Evolutionary conservation across 2,888 invertebrate species (phyloP).

Genomic region (Meganola albula): DNA sequence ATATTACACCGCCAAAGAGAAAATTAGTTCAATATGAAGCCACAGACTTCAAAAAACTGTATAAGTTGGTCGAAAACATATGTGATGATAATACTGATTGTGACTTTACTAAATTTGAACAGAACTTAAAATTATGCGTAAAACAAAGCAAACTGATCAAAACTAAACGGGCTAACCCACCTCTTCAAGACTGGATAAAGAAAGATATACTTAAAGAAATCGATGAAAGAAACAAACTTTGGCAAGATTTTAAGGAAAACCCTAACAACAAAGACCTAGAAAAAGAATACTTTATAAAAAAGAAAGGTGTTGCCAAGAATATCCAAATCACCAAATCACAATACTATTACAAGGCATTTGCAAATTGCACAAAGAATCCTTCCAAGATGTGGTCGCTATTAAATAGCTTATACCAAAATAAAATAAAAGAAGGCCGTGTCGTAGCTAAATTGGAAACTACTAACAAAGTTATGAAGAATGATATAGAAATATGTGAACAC

Average conservation of each 20-base stretch:
- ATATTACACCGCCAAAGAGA: neutral
- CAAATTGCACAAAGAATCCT: neutral
- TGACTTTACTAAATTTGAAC: too few relatives aligned
- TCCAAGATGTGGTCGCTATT: constrained; percentile 1
- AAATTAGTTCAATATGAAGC: constrained; percentile 16
- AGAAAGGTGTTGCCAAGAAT: neutral
- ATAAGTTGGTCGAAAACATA: too few relatives aligned
- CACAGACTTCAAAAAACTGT: constrained; percentile 12
- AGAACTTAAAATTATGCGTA: too few relatives aligned
- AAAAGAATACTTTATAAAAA: neutral
- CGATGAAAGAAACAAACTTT: constrained; percentile 1
- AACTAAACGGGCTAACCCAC: constrained; percentile 2
- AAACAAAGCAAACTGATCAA: constrained; percentile 8
- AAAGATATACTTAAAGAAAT: neutral
- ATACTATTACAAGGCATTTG: constrained; percentile 1
- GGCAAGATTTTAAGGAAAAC: neutral
- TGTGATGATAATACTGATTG: too few relatives aligned
- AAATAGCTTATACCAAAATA: constrained; percentile 1
- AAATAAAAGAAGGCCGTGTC: neutral
- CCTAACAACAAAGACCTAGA: neutral
- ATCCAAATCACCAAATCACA: neutral
- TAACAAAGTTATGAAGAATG: neutral
- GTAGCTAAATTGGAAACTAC: neutral
- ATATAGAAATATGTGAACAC: neutral
- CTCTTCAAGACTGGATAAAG: constrained; percentile 3